Percentiles rank a stretch among this genome's conserved stretches.
phyloP scores from a whole-genome alignment of 2,797 vertebrate species.

The Anas capensis region DNA sequence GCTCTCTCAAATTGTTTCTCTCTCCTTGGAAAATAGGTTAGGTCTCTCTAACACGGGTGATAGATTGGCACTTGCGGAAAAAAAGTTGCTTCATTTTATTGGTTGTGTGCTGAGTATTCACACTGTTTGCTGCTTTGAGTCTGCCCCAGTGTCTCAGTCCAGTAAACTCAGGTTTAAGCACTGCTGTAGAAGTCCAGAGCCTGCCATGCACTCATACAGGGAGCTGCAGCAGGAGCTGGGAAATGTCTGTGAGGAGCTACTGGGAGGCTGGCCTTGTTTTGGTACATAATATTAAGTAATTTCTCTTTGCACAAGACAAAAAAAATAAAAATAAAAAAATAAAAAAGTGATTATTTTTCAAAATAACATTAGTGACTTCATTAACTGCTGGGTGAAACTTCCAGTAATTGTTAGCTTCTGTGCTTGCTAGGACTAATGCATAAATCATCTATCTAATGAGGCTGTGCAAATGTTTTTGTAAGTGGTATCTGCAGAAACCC shows the following conservation, averaged over 20 bases:
- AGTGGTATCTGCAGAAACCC: neutral
- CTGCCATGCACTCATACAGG: neutral
- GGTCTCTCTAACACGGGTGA: neutral
- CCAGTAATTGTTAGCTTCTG: conserved; percentile 51
- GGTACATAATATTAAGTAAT: neutral
- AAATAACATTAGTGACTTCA: conserved; percentile 33
- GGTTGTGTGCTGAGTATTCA: neutral
- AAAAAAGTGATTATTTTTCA: neutral
- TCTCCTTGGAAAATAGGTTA: neutral
- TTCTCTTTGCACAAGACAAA: neutral
- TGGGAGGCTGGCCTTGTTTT: neutral
- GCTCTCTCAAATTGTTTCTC: neutral
- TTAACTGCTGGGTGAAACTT: conserved; percentile 53
- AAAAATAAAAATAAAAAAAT: neutral
- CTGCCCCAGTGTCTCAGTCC: neutral
- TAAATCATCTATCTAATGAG: conserved; percentile 30
- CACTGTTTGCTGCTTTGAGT: neutral
- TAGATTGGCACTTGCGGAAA: neutral
- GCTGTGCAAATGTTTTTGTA: neutral
- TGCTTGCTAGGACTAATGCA: neutral
- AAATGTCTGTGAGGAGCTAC: neutral
- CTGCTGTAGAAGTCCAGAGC: neutral
- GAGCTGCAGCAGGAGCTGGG: neutral
- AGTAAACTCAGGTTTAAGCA: neutral
- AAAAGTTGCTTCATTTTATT: neutral